phyloP scores from a whole-genome alignment of 2,113 vertebrate species.

The Planiliza haematocheilus region DNA sequence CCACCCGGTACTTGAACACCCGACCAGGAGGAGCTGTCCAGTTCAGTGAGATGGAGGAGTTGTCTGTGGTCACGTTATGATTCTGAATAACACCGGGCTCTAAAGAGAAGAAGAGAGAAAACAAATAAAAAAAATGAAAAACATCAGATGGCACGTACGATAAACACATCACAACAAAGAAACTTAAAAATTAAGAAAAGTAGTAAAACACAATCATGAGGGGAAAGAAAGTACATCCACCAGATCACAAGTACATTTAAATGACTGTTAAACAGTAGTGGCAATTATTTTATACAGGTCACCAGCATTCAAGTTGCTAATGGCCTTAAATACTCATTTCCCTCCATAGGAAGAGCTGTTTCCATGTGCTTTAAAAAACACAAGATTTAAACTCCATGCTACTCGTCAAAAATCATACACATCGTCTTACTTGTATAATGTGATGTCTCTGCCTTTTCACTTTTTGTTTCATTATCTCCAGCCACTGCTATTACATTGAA shows the following conservation, averaged over 20 bases:
- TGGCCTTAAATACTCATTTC: too few relatives aligned
- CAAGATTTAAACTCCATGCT: too few relatives aligned
- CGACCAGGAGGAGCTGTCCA: neutral
- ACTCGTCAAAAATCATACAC: too few relatives aligned
- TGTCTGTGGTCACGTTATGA: neutral
- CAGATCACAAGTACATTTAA: too few relatives aligned
- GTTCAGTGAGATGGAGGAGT: neutral
- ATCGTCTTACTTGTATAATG: too few relatives aligned
- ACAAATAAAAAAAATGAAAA: neutral
- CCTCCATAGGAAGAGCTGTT: conserved; percentile 34
- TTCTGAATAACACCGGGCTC: neutral
- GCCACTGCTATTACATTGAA: too few relatives aligned
- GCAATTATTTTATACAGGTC: neutral
- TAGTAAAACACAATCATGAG: neutral
- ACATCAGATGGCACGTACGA: too few relatives aligned
- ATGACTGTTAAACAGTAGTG: too few relatives aligned
- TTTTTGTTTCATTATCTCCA: too few relatives aligned
- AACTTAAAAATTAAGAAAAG: neutral
- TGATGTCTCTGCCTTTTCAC: too few relatives aligned
- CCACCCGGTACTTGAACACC: neutral
- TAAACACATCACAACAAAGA: too few relatives aligned
- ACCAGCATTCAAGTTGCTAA: neutral
- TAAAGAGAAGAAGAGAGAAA: neutral
- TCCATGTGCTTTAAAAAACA: too few relatives aligned
- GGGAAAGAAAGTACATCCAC: neutral